Percentiles rank a stretch among this genome's conserved stretches.
phyloP scores from a whole-genome alignment of 2,888 invertebrate species.

The Plebejus argus region DNA sequence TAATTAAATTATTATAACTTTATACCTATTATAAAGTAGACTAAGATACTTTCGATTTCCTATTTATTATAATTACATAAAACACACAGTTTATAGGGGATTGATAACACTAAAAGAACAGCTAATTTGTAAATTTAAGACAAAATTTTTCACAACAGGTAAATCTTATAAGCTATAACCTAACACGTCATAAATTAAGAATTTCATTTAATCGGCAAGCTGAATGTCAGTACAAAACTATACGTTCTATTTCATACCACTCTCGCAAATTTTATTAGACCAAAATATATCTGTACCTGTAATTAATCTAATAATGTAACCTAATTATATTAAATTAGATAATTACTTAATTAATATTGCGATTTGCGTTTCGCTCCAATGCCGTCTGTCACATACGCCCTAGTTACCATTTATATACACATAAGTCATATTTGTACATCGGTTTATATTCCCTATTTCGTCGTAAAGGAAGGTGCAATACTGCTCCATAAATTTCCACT shows the following conservation, averaged over 20 bases:
- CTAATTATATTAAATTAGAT: slow-evolving; percentile 6
- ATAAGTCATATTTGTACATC: slow-evolving; percentile 43
- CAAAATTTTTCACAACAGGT: too few relatives aligned
- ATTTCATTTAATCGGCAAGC: too few relatives aligned
- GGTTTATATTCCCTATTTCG: slow-evolving; percentile 17
- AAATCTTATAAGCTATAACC: too few relatives aligned
- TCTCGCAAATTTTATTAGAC: not conserved
- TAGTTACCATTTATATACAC: slow-evolving; percentile 38
- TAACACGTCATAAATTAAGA: too few relatives aligned
- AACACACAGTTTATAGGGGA: too few relatives aligned
- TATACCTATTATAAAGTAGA: too few relatives aligned
- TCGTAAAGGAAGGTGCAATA: not conserved
- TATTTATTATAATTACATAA: too few relatives aligned
- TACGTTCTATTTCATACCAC: not conserved
- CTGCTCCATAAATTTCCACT: not conserved
- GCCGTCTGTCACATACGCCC: slow-evolving; percentile 44
- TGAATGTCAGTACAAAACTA: too few relatives aligned
- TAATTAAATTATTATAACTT: too few relatives aligned
- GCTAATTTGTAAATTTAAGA: too few relatives aligned
- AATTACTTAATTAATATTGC: slow-evolving; percentile 12
- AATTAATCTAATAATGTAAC: not conserved
- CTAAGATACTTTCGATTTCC: too few relatives aligned
- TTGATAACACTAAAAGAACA: too few relatives aligned
- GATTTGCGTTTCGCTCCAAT: slow-evolving; percentile 8
- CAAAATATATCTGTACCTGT: not conserved